Base-by-base conservation (phyloP, 2,888 invertebrate species). In the Parthenolecanium corni region DNA sequence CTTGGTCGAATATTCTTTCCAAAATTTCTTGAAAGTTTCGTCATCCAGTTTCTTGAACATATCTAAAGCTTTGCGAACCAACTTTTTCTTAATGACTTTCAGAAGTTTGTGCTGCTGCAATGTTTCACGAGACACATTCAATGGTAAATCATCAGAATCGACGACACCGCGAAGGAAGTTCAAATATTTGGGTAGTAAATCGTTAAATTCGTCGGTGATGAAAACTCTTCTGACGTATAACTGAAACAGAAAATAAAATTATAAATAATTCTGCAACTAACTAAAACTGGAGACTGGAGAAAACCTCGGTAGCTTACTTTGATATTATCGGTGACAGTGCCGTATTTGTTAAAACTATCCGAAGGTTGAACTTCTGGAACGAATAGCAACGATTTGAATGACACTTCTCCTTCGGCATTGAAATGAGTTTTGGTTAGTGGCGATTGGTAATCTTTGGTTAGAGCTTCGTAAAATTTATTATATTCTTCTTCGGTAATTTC, bases 1-100 rank as follows among this genome's bases (percentile, higher is more conserved):
- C 82, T 96, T 97, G 66, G 97, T 99, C 64, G 94, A 93, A 78
- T 90, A 98, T 77, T 99, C 97, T 75, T 94, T 94, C 97, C 97
- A 98, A 83, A 98, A 97, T 70, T 84, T 84, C 23, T 86, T 83
- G 74, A 90, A 96, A 54, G 90, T 86, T 54, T 88, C 89, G 65
- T 86, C 86, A 58, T 87, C 81, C 66, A 99, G 82, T 77, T 97
- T 98, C 78, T 95, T 96, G 68, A 98, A 84, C 95, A 97, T 95
- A 74, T 97, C 97, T 61, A 97, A 77, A 6, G 90, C 91, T 76
- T 99, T 99, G 54, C 98, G 83, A 16, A 98, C 89, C 65, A 99
- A 79, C 74, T 98, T 99, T 81, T 98, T 98, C 79, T 95, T 95
- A 73, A 99, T 98, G 64, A 98, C 92, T 77, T 98, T 98, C 71